Conservation (phyloP, 37 sponge, comb jelly and placozoan genomes). For the Aplysina aerophoba region DNA sequence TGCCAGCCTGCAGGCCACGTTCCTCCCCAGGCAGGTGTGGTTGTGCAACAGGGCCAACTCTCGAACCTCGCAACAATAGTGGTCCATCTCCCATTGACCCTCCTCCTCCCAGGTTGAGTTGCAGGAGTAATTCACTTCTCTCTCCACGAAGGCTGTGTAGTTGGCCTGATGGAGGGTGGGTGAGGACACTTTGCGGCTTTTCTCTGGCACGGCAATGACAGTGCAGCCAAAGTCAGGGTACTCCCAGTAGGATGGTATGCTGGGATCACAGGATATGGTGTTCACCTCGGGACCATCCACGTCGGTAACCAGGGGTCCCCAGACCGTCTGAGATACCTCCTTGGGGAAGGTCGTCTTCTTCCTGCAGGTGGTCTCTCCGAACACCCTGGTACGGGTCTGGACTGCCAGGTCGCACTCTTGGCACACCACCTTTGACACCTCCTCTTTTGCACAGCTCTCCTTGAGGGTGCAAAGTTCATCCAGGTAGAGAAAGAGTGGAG, state of each 20-base stretch:
- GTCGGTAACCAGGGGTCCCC: neutral
- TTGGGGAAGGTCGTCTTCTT: neutral
- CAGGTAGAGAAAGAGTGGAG: neutral
- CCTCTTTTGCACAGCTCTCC: neutral
- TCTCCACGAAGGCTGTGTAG: neutral
- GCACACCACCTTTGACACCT: neutral
- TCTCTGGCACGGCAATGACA: neutral
- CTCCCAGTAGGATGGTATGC: neutral
- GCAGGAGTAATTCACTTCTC: neutral
- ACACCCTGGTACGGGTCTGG: neutral
- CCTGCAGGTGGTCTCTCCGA: neutral
- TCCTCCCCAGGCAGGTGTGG: neutral
- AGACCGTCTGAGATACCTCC: neutral
- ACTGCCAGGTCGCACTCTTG: neutral
- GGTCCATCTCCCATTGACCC: conserved; percentile 4
- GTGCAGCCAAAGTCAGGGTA: conserved; percentile 3
- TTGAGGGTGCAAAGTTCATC: neutral
- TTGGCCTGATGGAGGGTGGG: no score
- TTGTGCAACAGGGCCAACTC: neutral
- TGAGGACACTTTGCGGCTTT: neutral
- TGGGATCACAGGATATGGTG: neutral
- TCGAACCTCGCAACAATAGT: conserved; percentile 2
- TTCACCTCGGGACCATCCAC: conserved; percentile 14
- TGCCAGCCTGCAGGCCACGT: conserved; percentile 1
- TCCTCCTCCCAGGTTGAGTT: neutral